Evolutionary conservation across 2,113 vertebrate genomes (phyloP).

Genomic region (Bufo bufo): DNA sequence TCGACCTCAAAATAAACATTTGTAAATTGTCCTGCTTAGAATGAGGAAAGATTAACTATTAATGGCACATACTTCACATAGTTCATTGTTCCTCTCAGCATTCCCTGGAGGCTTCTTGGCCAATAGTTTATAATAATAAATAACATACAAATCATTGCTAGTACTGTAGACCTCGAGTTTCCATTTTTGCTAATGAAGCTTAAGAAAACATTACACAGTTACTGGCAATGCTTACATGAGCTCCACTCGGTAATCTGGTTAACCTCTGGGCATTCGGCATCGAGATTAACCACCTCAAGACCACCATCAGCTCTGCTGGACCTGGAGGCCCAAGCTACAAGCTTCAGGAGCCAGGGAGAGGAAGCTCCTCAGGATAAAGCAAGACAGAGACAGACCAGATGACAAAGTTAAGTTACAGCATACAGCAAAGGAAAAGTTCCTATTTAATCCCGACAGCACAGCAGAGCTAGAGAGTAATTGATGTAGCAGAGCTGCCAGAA

Average conservation of each 20-base stretch:
- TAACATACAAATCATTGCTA: slow-evolving; percentile 28
- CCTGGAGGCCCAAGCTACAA: no score
- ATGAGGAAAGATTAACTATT: slow-evolving; percentile 25
- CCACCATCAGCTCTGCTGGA: background rate
- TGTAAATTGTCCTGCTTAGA: slow-evolving; percentile 12
- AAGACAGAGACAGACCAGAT: no score
- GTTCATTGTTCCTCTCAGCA: slow-evolving; percentile 10
- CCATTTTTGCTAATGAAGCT: slow-evolving; percentile 45
- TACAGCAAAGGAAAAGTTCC: no score
- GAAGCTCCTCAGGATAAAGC: no score
- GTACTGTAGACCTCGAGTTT: slow-evolving; percentile 6
- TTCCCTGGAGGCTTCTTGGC: slow-evolving; percentile 21
- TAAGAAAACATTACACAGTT: slow-evolving; percentile 39
- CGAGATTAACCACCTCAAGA: background rate
- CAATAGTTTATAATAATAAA: slow-evolving; percentile 44
- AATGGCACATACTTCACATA: slow-evolving; percentile 19
- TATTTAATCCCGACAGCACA: no score
- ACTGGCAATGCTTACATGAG: background rate
- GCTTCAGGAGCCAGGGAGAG: no score
- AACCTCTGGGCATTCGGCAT: slow-evolving; percentile 5
- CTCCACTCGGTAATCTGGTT: slow-evolving; percentile 2
- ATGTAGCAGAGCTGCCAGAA: no score
- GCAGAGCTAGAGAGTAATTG: no score
- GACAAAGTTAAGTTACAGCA: no score
- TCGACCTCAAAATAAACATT: slow-evolving; percentile 17